Percentiles rank a stretch among this genome's conserved stretches.
Evolutionary conservation across 2,113 vertebrate genomes (phyloP).

Genomic region (Synchiropus splendidus): DNA sequence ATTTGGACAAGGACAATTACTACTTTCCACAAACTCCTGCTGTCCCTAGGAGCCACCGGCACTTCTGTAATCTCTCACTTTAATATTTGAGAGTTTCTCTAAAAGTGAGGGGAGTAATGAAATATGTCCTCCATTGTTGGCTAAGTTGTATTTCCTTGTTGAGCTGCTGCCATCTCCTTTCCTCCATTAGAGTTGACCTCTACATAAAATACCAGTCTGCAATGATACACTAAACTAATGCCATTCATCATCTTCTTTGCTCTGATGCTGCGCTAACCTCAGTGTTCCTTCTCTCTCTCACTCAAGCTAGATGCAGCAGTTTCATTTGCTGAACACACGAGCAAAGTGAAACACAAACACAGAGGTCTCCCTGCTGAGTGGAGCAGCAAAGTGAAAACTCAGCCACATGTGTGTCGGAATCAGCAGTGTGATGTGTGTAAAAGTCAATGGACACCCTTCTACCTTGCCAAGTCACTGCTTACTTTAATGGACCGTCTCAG

Average conservation of each 20-base stretch:
- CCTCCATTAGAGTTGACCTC: slow-evolving; percentile 70
- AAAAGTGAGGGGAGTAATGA: not conserved
- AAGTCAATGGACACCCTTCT: slow-evolving; percentile 23
- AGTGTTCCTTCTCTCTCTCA: slow-evolving; percentile 54
- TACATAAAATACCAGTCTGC: slow-evolving; percentile 78
- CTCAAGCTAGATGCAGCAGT: slow-evolving; percentile 5
- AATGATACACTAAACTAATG: slow-evolving; percentile 85
- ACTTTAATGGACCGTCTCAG: not conserved
- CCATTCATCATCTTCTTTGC: slow-evolving; percentile 78
- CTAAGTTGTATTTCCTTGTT: not conserved
- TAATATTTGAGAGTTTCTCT: not conserved
- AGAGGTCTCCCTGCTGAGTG: slow-evolving; percentile 13
- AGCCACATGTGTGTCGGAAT: too few species aligned
- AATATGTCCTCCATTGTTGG: not conserved
- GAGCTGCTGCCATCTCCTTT: slow-evolving; percentile 5
- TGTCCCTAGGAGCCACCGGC: too few species aligned
- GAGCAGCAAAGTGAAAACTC: slow-evolving; percentile 31
- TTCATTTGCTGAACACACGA: slow-evolving; percentile 13
- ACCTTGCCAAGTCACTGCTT: not conserved
- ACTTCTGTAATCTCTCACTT: not conserved
- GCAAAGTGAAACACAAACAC: slow-evolving; percentile 11
- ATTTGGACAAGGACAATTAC: too few species aligned
- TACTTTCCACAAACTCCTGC: too few species aligned
- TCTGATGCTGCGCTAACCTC: slow-evolving; percentile 59
- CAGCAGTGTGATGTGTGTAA: slow-evolving; percentile 18